These are phyloP conservation scores for Thaumetopoea pityocampa DNA, from an alignment of 1,140 invertebrate species.

Conservation along the genomic window DNA sequence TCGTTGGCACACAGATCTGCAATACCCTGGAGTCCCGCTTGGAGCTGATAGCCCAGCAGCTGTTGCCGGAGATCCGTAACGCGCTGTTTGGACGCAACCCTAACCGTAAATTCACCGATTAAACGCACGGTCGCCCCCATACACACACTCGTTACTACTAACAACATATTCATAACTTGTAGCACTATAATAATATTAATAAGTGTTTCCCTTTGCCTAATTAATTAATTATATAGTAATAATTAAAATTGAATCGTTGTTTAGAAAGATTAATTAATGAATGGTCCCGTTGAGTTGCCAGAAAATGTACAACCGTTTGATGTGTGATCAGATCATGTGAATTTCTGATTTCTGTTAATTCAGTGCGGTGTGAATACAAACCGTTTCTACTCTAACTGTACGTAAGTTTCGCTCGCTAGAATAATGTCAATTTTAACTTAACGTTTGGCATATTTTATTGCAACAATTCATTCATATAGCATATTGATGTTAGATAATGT, in stretches of 20 bases:
- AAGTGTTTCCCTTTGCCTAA: slow-evolving; percentile 73
- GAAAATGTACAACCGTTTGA: slow-evolving; percentile 40
- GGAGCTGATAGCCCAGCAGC: slow-evolving; percentile 94
- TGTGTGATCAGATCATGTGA: slow-evolving; percentile 54
- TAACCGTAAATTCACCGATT: slow-evolving; percentile 98
- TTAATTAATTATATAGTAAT: slow-evolving; percentile 66
- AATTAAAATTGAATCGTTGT: slow-evolving; percentile 69
- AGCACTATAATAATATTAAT: slow-evolving; percentile 61
- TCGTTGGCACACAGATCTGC: slow-evolving; percentile 80
- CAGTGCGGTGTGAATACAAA: slow-evolving; percentile 5
- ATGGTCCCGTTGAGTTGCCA: slow-evolving; percentile 47
- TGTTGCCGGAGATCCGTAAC: slow-evolving; percentile 94
- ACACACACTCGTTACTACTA: slow-evolving; percentile 50
- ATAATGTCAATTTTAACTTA: slow-evolving; percentile 20
- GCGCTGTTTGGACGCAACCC: slow-evolving; percentile 96
- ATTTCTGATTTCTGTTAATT: slow-evolving; percentile 39
- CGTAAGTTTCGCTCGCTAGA: slow-evolving; percentile 57
- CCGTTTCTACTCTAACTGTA: slow-evolving; percentile 38
- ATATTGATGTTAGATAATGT: slow-evolving; percentile 33
- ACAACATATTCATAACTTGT: slow-evolving; percentile 57
- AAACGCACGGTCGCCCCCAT: slow-evolving; percentile 64
- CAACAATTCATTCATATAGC: slow-evolving; percentile 67
- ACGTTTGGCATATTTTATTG: slow-evolving; percentile 55
- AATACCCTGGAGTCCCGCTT: slow-evolving; percentile 97
- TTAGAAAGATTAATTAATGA: slow-evolving; percentile 49